Evolutionary conservation across 2,113 vertebrate species (phyloP), one percentile per base, ranked within the genome.

Genomic region (Rhabdomys dilectus): DNA sequence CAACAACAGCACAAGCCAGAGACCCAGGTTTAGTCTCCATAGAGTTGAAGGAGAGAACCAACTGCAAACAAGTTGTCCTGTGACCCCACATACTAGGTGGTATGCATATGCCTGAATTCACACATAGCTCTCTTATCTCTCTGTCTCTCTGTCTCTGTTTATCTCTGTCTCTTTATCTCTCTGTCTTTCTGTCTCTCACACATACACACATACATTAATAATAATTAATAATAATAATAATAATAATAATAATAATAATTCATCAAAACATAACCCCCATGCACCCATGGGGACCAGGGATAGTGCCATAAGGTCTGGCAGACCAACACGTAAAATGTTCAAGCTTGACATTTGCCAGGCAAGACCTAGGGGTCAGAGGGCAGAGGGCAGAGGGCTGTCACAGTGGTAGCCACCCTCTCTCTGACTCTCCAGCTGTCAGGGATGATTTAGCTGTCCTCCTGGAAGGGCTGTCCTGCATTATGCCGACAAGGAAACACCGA

Each of bases 401-500:
- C 12, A 2, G 26, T 26, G 36, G 24, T 19, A 10, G 39, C 36
- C 2, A 5, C 26, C 22, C 21, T 89, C 4, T 3, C 51, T 22
- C 39, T 86, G 34, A 5, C 4, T 39, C 45, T 51, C 64, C 10
- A 8, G 89, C 56, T 58, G 9, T 11, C 0, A 19, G 22, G 53
- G 42, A 22, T 4, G 0, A 42, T 2, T 11, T 56, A 16, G 3
- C 78, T 39, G 34, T 85, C 73, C n/a, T 88, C 3, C 42, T 39
- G 10, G 77, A 82, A 24, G 26, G 39, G 16, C 82, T 36, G n/a
- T 3, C 53, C 21, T 12, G 3, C 1, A 5, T 45, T 5, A 0
- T 0, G 10, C 31, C 15, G 45, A 51, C 19, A 17, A 51, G 58
- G 36, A 68, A 36, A 17, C 13, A 13, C 0, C 5, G 11, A 9